Evolutionary conservation across 1,140 invertebrate genomes (phyloP).

Genomic region (Drosophila tsacasi): DNA sequence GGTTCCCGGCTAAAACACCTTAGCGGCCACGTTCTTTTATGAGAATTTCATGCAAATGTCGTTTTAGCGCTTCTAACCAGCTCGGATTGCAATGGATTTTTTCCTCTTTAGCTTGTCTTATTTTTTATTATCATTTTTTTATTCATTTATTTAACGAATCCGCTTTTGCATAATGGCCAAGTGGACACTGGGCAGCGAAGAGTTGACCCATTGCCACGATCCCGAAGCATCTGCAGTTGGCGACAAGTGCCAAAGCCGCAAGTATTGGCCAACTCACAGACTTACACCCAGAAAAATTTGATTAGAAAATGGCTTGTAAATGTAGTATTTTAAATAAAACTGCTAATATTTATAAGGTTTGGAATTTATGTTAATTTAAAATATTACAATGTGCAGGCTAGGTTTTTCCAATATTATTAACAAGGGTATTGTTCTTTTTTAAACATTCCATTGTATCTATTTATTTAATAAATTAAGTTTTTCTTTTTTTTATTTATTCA

Average conservation of each 20-base stretch:
- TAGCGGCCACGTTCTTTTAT: conserved; percentile 77
- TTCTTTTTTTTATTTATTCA: background rate
- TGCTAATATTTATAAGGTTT: background rate
- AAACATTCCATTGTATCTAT: background rate
- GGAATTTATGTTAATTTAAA: background rate
- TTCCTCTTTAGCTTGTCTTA: conserved; percentile 4
- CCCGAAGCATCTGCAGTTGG: conserved; percentile 32
- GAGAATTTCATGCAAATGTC: conserved; percentile 73
- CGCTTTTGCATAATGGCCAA: conserved; percentile 61
- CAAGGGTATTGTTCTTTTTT: background rate
- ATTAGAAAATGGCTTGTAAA: no score
- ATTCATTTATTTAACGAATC: conserved; percentile 47
- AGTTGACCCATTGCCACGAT: conserved; percentile 29
- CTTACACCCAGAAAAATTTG: background rate
- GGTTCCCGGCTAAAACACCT: conserved; percentile 48
- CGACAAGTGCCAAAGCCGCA: conserved; percentile 50
- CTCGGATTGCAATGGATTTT: conserved; percentile 23
- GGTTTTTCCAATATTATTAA: background rate
- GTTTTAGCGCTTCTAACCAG: conserved; percentile 12
- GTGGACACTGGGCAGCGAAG: conserved; percentile 16
- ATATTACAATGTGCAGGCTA: background rate
- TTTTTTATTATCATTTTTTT: conserved; percentile 16
- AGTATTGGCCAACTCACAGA: conserved; percentile 57
- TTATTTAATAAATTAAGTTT: background rate
- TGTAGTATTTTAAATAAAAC: background rate